Base-by-base conservation (phyloP, 1,140 invertebrate species). In the Drosophila dunni region DNA sequence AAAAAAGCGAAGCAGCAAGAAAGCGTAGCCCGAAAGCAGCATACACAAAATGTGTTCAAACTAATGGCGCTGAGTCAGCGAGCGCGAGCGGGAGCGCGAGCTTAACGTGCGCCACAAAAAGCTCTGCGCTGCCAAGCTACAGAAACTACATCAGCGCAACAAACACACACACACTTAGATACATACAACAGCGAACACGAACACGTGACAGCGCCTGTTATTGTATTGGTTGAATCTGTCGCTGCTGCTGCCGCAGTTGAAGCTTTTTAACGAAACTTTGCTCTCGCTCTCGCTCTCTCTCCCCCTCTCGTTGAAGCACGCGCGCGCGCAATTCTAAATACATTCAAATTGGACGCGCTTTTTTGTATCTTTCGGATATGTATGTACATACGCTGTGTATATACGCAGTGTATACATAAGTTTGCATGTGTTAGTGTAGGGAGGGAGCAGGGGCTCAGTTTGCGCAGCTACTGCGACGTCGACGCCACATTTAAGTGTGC, bases 251-350 rank as follows among this genome's bases (percentile, higher is more conserved):
- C 50, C 63, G 69, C 69, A 70, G 29, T 70, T 50, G 34, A 53
- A 88, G 84, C 83, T 88, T 88, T 83, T 88, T 88, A 84, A 88
- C 83, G 83, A 88, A 88, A 86, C 82, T 69, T 53, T 60, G 15
- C 20, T 10, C 9, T 20, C 51, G 24, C 64, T 45, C 24, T 46
- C 42, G n/a, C 53, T 9, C 13, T 40, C 63, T 64, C n/a, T n/a
- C n/a, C n/a, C n/a, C n/a, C 75, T 46, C 45, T 63, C 74, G 60
- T 65, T 65, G 57, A 33, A 4, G 8, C 33, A n/a, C 51, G 79
- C 75, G 79, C 82, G 65, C 82, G 84, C 84, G 76, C 79, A 83
- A 65, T 78, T 88, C 83, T 88, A 88, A 88, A 80, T 69, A 69
- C 73, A 83, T 83, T 88, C 79, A 88, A 89, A 89, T 79, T 82